Base-by-base conservation (phyloP, 2,113 vertebrate genomes). In the Bufo gargarizans region DNA sequence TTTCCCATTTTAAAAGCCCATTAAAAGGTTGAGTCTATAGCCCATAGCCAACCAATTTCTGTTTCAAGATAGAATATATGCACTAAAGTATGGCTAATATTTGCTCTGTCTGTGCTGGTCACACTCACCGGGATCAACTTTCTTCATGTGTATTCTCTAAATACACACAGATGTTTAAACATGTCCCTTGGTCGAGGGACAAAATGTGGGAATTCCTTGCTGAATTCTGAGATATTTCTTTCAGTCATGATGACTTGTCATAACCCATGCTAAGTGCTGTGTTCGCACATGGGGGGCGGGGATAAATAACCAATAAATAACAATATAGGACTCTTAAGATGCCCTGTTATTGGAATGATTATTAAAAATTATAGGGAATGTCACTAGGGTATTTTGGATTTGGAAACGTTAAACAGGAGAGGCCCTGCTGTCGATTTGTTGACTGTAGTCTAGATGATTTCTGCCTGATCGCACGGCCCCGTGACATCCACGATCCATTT, bases 1-100 rank as follows among this genome's bases (percentile, higher is more conserved):
- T 89, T 93, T 92, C 85, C 90, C 61, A 89, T 87, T 81, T 86
- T 89, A 86, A 50, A 14, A 9, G 77, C 87, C 33, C 2, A 81
- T 79, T 63, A 77, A 88, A 88, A 87, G 86, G 90, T 77, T 76
- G 89, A 59, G 71, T 22, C 0, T 56, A 85, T 86, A 71, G 33
- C 19, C 1, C 50, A 74, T 43, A 85, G 90, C 89, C 53, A 80
- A 13, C 87, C 72, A 20, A 86, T 89, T 85, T 80, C 84, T 17
- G 69, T 72, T 71, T 79, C 16, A 20, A 50, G 77, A 87, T 65
- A 9, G 13, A 17, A n/a, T 59, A 76, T 85, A 22, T 77, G 43
- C 11, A 33, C 16, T 87, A 53, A 65, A 16, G 5, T 53, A n/a
- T 71, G 78, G 61, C 85, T 2, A 82, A 84, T 77, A 7, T 80